Evolutionary conservation across 2,888 invertebrate genomes (phyloP).

Genomic region (Hedya salicella): DNA sequence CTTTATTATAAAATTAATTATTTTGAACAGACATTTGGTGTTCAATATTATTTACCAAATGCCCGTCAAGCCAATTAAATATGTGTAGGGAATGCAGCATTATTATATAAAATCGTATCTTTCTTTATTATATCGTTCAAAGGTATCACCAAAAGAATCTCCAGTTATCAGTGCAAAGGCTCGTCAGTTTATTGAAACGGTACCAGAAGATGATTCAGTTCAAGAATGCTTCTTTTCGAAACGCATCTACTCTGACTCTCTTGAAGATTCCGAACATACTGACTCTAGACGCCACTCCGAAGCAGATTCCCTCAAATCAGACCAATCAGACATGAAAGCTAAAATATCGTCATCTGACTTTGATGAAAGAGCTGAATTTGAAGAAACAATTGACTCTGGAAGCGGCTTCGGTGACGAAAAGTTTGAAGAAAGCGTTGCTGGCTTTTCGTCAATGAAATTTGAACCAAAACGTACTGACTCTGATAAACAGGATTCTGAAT

Average conservation of each 20-base stretch:
- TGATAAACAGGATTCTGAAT: slow-evolving; percentile 73
- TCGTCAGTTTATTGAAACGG: slow-evolving; percentile 82
- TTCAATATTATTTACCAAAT: too few species aligned
- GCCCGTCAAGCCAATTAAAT: too few species aligned
- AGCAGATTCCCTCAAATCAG: slow-evolving; percentile 81
- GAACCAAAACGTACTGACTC: slow-evolving; percentile 65
- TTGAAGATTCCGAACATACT: slow-evolving; percentile 81
- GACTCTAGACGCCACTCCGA: slow-evolving; percentile 82
- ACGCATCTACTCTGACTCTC: slow-evolving; percentile 81
- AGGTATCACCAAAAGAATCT: slow-evolving; percentile 76
- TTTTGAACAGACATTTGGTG: too few species aligned
- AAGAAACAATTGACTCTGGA: slow-evolving; percentile 79
- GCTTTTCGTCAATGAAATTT: slow-evolving; percentile 74
- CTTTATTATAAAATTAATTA: too few species aligned
- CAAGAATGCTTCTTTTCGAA: slow-evolving; percentile 84
- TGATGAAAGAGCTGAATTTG: slow-evolving; percentile 80
- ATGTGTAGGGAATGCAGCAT: too few species aligned
- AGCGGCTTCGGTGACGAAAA: slow-evolving; percentile 82
- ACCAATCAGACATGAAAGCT: slow-evolving; percentile 78
- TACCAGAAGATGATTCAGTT: slow-evolving; percentile 83
- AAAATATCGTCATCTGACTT: slow-evolving; percentile 81
- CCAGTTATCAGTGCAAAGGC: slow-evolving; percentile 83
- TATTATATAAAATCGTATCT: too few species aligned
- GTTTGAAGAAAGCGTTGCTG: slow-evolving; percentile 76
- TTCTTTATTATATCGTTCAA: slow-evolving; percentile 38